A percentile compares a stretch with the other conserved stretches of the same genome.
Evolutionary conservation across 2,797 vertebrate species (phyloP).

Genomic region (Prionace glauca): DNA sequence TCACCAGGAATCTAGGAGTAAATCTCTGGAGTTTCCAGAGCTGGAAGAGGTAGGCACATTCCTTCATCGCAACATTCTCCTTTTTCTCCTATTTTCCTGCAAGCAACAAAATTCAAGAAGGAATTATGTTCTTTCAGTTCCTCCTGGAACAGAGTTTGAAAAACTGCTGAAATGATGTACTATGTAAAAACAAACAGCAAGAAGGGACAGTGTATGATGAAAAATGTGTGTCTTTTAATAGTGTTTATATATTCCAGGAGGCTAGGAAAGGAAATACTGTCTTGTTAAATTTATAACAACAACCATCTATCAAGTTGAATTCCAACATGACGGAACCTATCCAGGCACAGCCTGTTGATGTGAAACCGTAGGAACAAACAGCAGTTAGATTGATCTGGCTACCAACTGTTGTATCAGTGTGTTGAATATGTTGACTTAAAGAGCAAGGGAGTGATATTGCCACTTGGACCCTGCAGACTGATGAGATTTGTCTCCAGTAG

Average conservation of each 20-base stretch:
- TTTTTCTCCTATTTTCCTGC: not conserved
- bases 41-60: not conserved
- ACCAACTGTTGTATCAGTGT: not conserved
- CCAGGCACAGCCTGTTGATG: not conserved
- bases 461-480: not conserved
- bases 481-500: not conserved
- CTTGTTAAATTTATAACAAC: not conserved
- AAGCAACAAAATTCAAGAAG: not conserved
- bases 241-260: not conserved
- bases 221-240: not conserved
- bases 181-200: not conserved
- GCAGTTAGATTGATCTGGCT: not conserved
- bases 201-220: not conserved
- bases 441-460: slow-evolving; percentile 4
- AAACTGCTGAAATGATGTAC: not conserved
- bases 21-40: not conserved
- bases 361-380: slow-evolving; percentile 5
- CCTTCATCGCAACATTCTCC: too few species aligned
- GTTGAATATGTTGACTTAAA: not conserved
- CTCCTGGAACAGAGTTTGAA: not conserved
- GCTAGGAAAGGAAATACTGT: not conserved
- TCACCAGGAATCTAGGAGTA: not conserved
- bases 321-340: not conserved
- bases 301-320: slow-evolving; percentile 18
- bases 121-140: not conserved